phyloP scores from a whole-genome alignment of 2,113 vertebrate species.

The Asarcornis scutulata region DNA sequence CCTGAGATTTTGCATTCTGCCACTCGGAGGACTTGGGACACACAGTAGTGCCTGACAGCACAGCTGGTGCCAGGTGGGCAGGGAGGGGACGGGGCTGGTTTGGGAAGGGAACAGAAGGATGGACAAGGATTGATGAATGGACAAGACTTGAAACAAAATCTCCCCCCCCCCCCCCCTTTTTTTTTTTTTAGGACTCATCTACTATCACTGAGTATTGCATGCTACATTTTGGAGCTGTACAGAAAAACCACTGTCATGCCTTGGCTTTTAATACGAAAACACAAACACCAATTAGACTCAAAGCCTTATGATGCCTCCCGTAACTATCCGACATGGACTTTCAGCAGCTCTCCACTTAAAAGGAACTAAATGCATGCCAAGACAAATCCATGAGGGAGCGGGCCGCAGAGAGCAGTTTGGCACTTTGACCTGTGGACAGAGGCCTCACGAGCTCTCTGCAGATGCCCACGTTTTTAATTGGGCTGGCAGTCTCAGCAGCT shows the following conservation, averaged over 20 bases:
- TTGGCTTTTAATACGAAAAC: background rate
- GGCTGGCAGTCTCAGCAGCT: background rate
- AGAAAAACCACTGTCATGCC: background rate
- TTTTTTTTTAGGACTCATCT: background rate
- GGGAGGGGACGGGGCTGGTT: constrained; percentile 68
- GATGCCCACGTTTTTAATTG: background rate
- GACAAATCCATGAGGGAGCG: background rate
- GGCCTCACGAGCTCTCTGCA: background rate
- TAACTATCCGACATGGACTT: background rate
- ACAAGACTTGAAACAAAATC: constrained; percentile 61
- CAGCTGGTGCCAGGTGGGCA: constrained; percentile 86
- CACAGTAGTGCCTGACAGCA: constrained; percentile 71
- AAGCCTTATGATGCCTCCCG: background rate
- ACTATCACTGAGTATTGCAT: background rate
- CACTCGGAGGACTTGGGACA: constrained; percentile 77
- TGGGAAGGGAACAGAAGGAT: constrained; percentile 76
- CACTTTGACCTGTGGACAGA: background rate
- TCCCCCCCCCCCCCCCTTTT: background rate
- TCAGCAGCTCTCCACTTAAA: background rate
- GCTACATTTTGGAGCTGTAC: background rate
- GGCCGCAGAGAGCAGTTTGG: background rate
- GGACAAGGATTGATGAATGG: constrained; percentile 82
- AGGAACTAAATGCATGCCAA: background rate
- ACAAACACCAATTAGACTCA: background rate
- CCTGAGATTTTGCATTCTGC: constrained; percentile 86